Evolutionary conservation across 2,113 vertebrate genomes (phyloP).

Genomic region (Cardinalis cardinalis): DNA sequence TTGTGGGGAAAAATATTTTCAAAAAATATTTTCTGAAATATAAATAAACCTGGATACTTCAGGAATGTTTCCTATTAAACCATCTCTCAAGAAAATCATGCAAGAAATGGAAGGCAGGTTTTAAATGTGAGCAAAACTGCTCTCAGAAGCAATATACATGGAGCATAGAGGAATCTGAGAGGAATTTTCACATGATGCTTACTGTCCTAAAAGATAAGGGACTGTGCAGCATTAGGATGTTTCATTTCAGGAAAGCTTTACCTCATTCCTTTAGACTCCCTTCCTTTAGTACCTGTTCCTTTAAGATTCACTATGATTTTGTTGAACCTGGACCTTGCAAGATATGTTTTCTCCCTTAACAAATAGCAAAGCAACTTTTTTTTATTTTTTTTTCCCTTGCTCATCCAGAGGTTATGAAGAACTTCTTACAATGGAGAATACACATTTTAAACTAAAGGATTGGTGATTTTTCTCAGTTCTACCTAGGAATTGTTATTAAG

Average conservation of each 20-base stretch:
- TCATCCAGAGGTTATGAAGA: neutral
- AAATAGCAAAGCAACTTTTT: neutral
- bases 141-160: neutral
- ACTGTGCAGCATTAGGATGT: neutral
- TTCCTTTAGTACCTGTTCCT: neutral
- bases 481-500: neutral
- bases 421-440: neutral
- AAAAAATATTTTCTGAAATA: neutral
- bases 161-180: rapidly evolving
- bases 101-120: neutral
- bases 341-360: neutral
- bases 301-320: neutral
- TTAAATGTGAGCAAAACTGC: neutral
- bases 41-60: neutral
- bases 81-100: neutral
- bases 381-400: neutral
- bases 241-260: neutral
- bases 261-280: neutral
- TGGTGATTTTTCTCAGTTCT: neutral
- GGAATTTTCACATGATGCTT: neutral
- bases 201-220: neutral
- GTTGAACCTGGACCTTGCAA: neutral
- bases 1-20: neutral
- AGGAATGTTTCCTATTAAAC: neutral
- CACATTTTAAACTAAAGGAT: neutral